Evolutionary conservation across 1,140 invertebrate species (phyloP), one percentile per base, ranked within the genome.

Genomic region (Drosophila sucinea): DNA sequence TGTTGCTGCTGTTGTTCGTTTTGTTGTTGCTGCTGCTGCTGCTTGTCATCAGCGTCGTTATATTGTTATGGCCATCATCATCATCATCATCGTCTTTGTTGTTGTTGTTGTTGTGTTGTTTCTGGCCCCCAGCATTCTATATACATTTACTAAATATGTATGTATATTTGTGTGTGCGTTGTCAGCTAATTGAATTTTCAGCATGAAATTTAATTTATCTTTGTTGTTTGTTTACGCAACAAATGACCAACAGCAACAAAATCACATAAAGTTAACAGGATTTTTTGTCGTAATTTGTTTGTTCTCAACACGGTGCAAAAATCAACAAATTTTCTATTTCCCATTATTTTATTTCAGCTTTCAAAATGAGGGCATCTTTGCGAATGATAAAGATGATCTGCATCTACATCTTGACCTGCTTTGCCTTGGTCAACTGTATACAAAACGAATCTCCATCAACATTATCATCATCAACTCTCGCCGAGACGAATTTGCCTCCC

Each of bases 401-500:
- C 17, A 51, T 51, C 23, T 25, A 27, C 7, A 27, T 51, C 7
- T 8, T 51, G 23, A n/a, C 23, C 62, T 74, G 64, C 38, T 41
- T 85, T 67, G 40, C 62, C 60, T 38, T 56, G 23, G 17, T 58
- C 56, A 10, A 8, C 38, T 32, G 73, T 29, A 57, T 70, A 17
- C 62, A 70, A 6, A 70, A 41, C 23, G 60, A 73, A 76, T 8
- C 33, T 57, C 56, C 23, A 1, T 11, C 3, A 0, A 40, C 25
- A 0, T 3, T 27, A 4, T 4, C 4, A 4, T 30, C 6, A 2
- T 35, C 40, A 0, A 17, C 29, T 0, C 1, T 32, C 76, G 75
- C 64, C 33, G 84, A 87, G 60, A 90, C 85, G 7, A 96, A 96
- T 92, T 92, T 94, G 68, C 94, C 96, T 17, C 96, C 96, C 1